Conservation (phyloP, 2,113 vertebrate genomes). For the Python bivittatus region DNA sequence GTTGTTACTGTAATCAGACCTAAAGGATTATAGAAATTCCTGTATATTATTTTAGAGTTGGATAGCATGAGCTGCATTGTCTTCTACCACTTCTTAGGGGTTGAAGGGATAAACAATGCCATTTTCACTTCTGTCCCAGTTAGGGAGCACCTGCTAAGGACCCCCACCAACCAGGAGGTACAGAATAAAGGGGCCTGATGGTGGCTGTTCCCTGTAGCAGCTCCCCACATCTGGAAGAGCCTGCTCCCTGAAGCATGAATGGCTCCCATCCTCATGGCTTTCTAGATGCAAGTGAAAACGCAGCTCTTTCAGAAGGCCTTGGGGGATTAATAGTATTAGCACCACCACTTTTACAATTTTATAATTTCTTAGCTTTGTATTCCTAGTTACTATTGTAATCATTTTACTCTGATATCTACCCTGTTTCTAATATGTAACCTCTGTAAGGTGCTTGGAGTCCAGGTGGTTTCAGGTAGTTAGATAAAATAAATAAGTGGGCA, state of each 20-base stretch:
- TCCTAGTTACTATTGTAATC: background rate
- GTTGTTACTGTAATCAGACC: background rate
- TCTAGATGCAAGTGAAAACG: background rate
- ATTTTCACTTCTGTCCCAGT: background rate
- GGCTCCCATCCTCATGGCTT: background rate
- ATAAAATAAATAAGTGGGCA: background rate
- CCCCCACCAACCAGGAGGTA: background rate
- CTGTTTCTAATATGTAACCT: background rate
- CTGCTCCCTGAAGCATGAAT: background rate
- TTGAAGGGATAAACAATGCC: background rate
- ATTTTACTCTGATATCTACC: background rate
- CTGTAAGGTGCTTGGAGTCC: background rate
- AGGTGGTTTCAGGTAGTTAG: background rate
- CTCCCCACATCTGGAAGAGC: background rate
- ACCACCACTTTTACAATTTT: background rate
- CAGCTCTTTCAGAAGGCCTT: background rate
- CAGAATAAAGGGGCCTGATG: background rate
- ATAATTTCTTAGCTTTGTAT: background rate
- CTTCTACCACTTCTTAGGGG: background rate
- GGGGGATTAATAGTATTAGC: background rate
- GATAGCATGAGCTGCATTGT: background rate
- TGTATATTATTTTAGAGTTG: background rate
- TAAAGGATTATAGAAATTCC: background rate
- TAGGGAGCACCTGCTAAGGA: background rate
- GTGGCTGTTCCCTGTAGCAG: background rate